Conservation (phyloP, 2,113 vertebrate genomes). For the Tyto alba region DNA sequence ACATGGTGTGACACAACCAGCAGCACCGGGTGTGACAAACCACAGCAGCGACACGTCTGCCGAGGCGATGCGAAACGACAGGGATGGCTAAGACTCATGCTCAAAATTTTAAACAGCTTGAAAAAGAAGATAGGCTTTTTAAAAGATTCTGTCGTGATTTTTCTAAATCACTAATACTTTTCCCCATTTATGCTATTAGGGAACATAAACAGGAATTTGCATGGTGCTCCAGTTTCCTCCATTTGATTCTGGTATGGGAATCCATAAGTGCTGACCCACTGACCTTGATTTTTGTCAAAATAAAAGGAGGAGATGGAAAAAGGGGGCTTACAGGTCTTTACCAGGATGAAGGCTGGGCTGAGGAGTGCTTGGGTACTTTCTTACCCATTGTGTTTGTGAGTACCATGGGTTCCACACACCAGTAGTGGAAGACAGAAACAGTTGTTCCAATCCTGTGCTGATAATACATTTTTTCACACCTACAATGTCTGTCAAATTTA, state of each 20-base stretch:
- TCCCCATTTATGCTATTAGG: background rate
- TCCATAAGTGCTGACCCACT: background rate
- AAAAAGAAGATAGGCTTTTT: background rate
- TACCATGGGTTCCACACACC: background rate
- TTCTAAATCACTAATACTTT: background rate
- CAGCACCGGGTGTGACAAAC: background rate
- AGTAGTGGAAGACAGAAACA: background rate
- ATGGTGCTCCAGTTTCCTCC: background rate
- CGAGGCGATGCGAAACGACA: background rate
- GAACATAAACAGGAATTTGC: background rate
- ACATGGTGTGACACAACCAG: background rate
- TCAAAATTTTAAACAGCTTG: background rate
- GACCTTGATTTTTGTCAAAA: background rate
- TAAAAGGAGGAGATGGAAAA: background rate
- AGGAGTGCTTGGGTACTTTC: background rate
- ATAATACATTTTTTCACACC: background rate
- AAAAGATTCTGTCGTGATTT: background rate
- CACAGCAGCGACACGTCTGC: background rate
- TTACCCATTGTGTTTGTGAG: fast-evolving
- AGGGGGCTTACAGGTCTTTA: background rate
- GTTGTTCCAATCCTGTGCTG: background rate
- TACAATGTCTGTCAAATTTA: background rate
- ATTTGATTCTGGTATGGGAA: background rate
- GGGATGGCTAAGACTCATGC: background rate
- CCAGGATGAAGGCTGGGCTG: background rate